These are phyloP conservation scores for Episyrphus balteatus DNA, from an alignment of 1,140 invertebrate species.

Conservation along the genomic window DNA sequence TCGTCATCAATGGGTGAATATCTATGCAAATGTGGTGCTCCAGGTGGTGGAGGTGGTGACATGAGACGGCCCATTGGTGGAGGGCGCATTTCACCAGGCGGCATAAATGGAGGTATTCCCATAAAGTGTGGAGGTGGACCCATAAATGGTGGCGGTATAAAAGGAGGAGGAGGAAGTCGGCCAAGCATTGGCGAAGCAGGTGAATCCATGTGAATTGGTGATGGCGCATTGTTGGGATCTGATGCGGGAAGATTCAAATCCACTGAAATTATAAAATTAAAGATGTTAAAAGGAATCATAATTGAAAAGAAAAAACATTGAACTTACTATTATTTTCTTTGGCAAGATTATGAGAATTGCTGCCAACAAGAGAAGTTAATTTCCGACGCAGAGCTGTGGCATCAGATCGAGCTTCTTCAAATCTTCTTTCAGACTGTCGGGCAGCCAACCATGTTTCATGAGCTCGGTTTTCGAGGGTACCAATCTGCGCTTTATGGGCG, in stretches of 20 bases:
- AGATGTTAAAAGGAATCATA: background rate
- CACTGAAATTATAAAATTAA: background rate
- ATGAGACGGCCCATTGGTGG: constrained; percentile 52
- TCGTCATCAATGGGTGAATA: constrained; percentile 10
- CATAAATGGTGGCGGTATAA: constrained; percentile 37
- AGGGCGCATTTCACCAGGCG: constrained; percentile 45
- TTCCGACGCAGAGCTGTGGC: constrained; percentile 59
- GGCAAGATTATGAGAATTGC: constrained; percentile 2
- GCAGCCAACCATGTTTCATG: constrained; percentile 69
- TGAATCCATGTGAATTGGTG: constrained; percentile 39
- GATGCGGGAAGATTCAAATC: background rate
- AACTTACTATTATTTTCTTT: constrained; percentile 11
- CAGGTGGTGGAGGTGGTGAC: constrained; percentile 41
- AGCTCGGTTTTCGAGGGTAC: constrained; percentile 59
- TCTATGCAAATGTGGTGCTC: constrained; percentile 7
- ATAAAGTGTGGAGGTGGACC: constrained; percentile 34
- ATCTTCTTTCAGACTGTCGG: constrained; percentile 58
- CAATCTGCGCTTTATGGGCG: constrained; percentile 61
- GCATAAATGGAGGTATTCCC: constrained; percentile 22
- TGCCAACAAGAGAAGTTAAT: constrained; percentile 43
- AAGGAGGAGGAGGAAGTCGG: constrained; percentile 40
- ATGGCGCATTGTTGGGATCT: constrained; percentile 16
- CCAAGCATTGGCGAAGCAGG: constrained; percentile 39
- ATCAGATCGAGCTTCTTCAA: constrained; percentile 65
- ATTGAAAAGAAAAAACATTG: too few species aligned